A percentile compares a stretch with the other conserved stretches of the same genome.
Conservation (phyloP, 2,888 invertebrate species). For the Polydesmus complanatus region DNA sequence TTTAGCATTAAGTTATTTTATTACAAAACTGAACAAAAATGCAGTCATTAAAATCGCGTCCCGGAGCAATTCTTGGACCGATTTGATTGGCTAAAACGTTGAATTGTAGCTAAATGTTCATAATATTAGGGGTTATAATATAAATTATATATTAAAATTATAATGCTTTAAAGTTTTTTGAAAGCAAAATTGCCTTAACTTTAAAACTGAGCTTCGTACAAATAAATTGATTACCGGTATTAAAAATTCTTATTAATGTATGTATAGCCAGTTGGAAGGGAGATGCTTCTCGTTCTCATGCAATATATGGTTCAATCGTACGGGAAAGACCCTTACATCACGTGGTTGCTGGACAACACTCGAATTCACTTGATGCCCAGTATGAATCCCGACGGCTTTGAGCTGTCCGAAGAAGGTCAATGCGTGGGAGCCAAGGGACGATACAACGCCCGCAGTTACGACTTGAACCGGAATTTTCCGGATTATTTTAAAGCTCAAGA, state of each 20-base stretch:
- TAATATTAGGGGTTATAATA: no score
- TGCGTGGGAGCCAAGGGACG: slow-evolving; percentile 79
- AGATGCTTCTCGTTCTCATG: slow-evolving; percentile 80
- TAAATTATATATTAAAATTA: neutral
- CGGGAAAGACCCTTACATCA: slow-evolving; percentile 65
- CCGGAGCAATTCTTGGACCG: no score
- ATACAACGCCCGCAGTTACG: slow-evolving; percentile 74
- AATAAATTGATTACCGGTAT: no score
- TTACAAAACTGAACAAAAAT: no score
- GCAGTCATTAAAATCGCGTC: no score
- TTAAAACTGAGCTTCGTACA: no score
- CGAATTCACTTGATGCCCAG: slow-evolving; percentile 93
- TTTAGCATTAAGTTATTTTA: no score
- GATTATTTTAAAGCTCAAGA: slow-evolving; percentile 83
- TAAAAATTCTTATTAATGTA: no score
- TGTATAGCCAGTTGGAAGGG: slow-evolving; percentile 65
- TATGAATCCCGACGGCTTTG: slow-evolving; percentile 98
- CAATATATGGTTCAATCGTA: slow-evolving; percentile 74
- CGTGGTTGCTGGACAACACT: slow-evolving; percentile 84
- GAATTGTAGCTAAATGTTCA: no score
- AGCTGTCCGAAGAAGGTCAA: slow-evolving; percentile 74
- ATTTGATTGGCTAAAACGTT: no score
- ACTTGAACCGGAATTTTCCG: slow-evolving; percentile 91
- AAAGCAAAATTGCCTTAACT: neutral
- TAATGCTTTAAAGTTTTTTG: neutral